These are phyloP conservation scores for Goniozus legneri DNA, from an alignment of 1,140 invertebrate genomes.

Conservation along the genomic window DNA sequence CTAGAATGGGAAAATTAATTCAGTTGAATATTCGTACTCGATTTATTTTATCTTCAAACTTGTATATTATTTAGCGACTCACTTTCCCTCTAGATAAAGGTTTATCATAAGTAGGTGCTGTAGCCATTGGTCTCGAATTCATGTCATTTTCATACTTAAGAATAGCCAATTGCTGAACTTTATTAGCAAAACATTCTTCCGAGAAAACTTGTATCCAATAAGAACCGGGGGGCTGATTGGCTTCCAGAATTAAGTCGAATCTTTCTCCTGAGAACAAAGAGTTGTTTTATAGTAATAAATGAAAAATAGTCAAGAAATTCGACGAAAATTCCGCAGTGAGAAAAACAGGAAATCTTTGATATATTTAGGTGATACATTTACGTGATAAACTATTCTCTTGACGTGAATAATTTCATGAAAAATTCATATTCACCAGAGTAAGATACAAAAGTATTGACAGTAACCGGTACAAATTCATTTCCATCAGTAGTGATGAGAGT, in stretches of 20 bases:
- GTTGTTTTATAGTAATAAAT: too few relatives aligned
- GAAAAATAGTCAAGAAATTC: too few relatives aligned
- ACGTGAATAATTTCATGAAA: too few relatives aligned
- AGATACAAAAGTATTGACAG: slow-evolving; percentile 9
- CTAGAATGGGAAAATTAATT: neutral
- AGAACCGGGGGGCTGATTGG: slow-evolving; percentile 49
- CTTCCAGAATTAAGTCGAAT: slow-evolving; percentile 60
- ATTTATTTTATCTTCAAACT: too few relatives aligned
- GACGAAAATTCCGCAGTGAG: too few relatives aligned
- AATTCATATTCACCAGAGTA: slow-evolving; percentile 10
- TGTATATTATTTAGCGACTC: too few relatives aligned
- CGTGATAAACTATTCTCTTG: too few relatives aligned
- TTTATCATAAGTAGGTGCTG: slow-evolving; percentile 3
- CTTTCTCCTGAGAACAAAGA: slow-evolving; percentile 62
- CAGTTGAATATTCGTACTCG: neutral
- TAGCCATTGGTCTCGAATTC: neutral
- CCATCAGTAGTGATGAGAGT: slow-evolving; percentile 76
- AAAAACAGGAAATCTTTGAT: too few relatives aligned
- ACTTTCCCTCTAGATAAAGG: neutral
- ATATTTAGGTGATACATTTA: too few relatives aligned
- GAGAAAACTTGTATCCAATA: slow-evolving; percentile 60
- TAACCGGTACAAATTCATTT: slow-evolving; percentile 60
- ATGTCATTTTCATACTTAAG: slow-evolving; percentile 15
- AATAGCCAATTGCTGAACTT: slow-evolving; percentile 22
- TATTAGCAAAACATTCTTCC: slow-evolving; percentile 42